Percentiles rank a stretch among this genome's conserved stretches.
Conservation (phyloP, 2,113 vertebrate genomes). For the Otocyon megalotis region DNA sequence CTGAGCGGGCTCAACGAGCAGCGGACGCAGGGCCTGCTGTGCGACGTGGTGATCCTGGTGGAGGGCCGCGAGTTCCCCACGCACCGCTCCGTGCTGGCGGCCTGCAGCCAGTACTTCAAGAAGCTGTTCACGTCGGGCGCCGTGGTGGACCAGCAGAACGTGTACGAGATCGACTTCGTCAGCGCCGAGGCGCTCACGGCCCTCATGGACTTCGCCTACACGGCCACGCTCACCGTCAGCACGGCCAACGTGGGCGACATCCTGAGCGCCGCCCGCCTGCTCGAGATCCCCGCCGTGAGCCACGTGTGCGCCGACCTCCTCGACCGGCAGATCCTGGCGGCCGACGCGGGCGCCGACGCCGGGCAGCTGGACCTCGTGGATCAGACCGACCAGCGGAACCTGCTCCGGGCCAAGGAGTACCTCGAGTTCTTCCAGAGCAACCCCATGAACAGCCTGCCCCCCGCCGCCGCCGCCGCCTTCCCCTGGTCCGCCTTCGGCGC, state of each 20-base stretch:
- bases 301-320: slow-evolving; percentile 98
- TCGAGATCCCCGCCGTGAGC: slow-evolving; percentile 96
- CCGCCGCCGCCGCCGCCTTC: slow-evolving; percentile 85
- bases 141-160: slow-evolving; percentile 95
- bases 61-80: slow-evolving; percentile 97
- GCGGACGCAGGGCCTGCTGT: slow-evolving; percentile 95
- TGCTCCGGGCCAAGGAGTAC: slow-evolving; percentile 96
- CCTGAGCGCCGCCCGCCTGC: slow-evolving; percentile 95
- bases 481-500: slow-evolving; percentile 87
- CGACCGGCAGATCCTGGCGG: slow-evolving; percentile 96
- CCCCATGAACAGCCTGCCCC: slow-evolving; percentile 89
- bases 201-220: slow-evolving; percentile 98
- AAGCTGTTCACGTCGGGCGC: slow-evolving; percentile 98
- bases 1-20: slow-evolving; percentile 97
- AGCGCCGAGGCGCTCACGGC: slow-evolving; percentile 94
- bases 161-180: slow-evolving; percentile 98
- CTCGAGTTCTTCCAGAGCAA: slow-evolving; percentile 98
- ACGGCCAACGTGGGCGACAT: slow-evolving; percentile 96
- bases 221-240: slow-evolving; percentile 97
- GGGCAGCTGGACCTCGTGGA: slow-evolving; percentile 89
- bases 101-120: slow-evolving; percentile 99
- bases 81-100: slow-evolving; percentile 98
- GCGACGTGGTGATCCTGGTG: slow-evolving; percentile 96
- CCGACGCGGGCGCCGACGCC: slow-evolving; percentile 85
- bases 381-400: slow-evolving; percentile 93